A percentile compares a stretch with the other conserved stretches of the same genome.
phyloP scores from a whole-genome alignment of 2,888 invertebrate species.

The Entomobrya proxima region DNA sequence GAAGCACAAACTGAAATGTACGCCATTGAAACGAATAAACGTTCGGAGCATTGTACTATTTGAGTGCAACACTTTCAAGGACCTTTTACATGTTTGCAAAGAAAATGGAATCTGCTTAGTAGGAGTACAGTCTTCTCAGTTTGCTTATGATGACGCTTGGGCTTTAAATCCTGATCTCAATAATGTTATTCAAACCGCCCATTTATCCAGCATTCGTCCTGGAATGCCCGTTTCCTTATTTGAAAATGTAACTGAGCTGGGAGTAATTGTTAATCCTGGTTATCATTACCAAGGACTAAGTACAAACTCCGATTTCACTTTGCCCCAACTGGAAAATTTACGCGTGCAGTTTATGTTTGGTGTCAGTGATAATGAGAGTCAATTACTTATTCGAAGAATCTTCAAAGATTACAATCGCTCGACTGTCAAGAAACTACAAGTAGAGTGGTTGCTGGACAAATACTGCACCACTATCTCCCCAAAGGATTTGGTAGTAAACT shows the following conservation, averaged over 20 bases:
- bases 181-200: neutral
- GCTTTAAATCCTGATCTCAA: neutral
- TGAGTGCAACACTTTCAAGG: neutral
- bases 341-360: slow-evolving; percentile 17
- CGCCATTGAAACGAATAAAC: neutral
- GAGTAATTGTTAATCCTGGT: neutral
- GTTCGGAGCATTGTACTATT: neutral
- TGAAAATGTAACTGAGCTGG: neutral
- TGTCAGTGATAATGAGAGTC: neutral
- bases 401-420: slow-evolving; percentile 4
- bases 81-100: neutral
- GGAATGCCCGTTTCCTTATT: neutral
- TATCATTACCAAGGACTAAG: neutral
- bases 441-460: neutral
- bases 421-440: neutral
- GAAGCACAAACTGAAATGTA: neutral
- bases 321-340: slow-evolving; percentile 29
- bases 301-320: neutral
- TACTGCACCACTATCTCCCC: neutral
- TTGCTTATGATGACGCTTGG: neutral
- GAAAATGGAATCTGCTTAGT: neutral
- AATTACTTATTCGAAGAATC: neutral
- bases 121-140: neutral
- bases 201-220: neutral
- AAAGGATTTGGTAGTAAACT: slow-evolving; percentile 9